Evolutionary conservation across 2,797 vertebrate species (phyloP).

Genomic region (Etheostoma perlongum): DNA sequence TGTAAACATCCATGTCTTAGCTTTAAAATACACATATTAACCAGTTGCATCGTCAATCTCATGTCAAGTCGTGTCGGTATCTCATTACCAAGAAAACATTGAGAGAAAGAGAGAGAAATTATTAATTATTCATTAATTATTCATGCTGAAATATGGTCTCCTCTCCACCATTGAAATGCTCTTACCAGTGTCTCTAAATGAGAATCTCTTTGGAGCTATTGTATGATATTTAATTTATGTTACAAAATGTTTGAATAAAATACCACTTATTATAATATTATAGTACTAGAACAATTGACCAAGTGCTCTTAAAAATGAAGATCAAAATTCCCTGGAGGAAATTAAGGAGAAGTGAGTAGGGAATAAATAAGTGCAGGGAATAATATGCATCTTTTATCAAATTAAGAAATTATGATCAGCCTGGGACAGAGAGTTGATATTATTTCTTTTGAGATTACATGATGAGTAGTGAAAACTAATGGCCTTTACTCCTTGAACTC

Average conservation of each 20-base stretch:
- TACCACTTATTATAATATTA: background rate
- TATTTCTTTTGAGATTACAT: background rate
- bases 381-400: background rate
- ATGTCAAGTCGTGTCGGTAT: conserved; percentile 17
- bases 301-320: background rate
- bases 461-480: background rate
- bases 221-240: conserved; percentile 1
- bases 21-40: conserved; percentile 32
- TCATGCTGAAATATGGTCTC: conserved; percentile 59
- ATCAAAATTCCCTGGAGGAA: background rate
- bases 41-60: conserved; percentile 30
- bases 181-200: conserved; percentile 14
- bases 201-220: conserved; percentile 10
- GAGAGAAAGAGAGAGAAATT: conserved; percentile 16
- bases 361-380: background rate
- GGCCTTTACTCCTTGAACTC: background rate
- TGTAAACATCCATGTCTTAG: conserved; percentile 17
- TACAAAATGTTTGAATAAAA: conserved; percentile 1
- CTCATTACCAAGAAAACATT: conserved; percentile 27
- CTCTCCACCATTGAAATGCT: conserved; percentile 19
- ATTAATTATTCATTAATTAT: conserved; percentile 60
- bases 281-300: background rate
- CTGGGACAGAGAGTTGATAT: background rate
- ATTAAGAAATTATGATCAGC: conserved; percentile 1
- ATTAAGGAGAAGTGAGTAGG: background rate